Base-by-base conservation (phyloP, 2,113 vertebrate species). In the Ranitomeya variabilis region DNA sequence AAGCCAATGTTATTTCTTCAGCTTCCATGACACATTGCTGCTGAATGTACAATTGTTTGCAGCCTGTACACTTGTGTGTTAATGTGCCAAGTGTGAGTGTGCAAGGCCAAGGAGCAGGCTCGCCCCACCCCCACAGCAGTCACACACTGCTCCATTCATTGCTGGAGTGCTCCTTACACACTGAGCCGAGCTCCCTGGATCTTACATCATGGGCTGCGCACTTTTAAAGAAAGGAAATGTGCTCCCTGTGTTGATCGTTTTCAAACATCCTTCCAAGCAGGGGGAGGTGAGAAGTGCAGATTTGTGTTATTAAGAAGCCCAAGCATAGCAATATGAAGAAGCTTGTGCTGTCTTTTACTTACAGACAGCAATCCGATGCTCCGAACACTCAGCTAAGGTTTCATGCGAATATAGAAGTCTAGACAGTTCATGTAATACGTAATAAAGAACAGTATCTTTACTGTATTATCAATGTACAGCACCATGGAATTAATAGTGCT, bases 261-360 rank as follows among this genome's bases (percentile, higher is more conserved):
- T 89, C 81, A 89, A 60, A 89, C 62, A 84, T 85, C 82, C 87
- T 79, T 55, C 60, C 71, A 76, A 78, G 87, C 87, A 88, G 71
- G 87, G 87, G 82, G 71, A 77, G 87, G 87, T 88, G 87, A 88
- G 87, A 84, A 89, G 87, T 89, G 82, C 81, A 85, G 66, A 69
- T 79, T 59, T 79, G 87, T 89, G 31, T 79, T 89, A 89, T 84
- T 77, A 83, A 57, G 37, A 77, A 84, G 45, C 71, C 64, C 52
- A 18, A 54, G 87, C 81, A 64, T 57, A 84, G 84, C 66, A 67
- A 77, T 77, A 89, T 84, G 78, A 62, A 73, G 31, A 74, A 52
- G 21, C 9, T 1, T 31, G n/a, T 21, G 59, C 23, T 37, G 26
- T 89, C 57, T 67, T 86, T 78, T 18, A 67, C 16, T 69, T 59